Conservation (phyloP, 2,888 invertebrate genomes). For the Ptycholaimellus sp. region DNA sequence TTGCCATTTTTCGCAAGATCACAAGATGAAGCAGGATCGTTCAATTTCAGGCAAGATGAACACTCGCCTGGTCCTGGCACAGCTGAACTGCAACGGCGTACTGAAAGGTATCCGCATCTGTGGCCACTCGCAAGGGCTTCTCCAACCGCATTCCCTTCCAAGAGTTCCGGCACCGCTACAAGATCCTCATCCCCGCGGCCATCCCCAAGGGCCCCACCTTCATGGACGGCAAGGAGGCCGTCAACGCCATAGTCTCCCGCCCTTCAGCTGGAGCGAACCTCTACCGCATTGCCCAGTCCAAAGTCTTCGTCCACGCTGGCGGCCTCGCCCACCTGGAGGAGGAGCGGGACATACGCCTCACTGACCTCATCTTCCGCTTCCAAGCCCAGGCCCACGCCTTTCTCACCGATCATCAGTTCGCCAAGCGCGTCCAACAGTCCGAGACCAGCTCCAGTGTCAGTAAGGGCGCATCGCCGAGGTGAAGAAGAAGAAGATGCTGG, state of each 20-base stretch:
- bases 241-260: slow-evolving; percentile 58
- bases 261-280: slow-evolving; percentile 84
- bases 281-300: slow-evolving; percentile 90
- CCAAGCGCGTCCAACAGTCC: slow-evolving; percentile 81
- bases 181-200: slow-evolving; percentile 85
- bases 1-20: too few species aligned
- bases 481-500: slow-evolving; percentile 56
- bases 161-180: slow-evolving; percentile 86
- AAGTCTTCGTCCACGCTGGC: slow-evolving; percentile 97
- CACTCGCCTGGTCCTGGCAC: slow-evolving; percentile 80
- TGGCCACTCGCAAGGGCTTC: slow-evolving; percentile 94
- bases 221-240: slow-evolving; percentile 99
- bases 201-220: slow-evolving; percentile 96
- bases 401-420: slow-evolving; percentile 61
- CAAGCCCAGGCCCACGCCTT: slow-evolving; percentile 84
- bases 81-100: slow-evolving; percentile 92
- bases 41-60: slow-evolving; percentile 97
- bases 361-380: slow-evolving; percentile 90
- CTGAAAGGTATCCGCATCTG: slow-evolving; percentile 97
- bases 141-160: slow-evolving; percentile 93
- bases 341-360: slow-evolving; percentile 91
- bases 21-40: slow-evolving; percentile 16
- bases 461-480: slow-evolving; percentile 35
- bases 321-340: slow-evolving; percentile 95
- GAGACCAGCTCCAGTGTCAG: slow-evolving; percentile 58